Evolutionary conservation across 2,113 vertebrate species (phyloP), one percentile per base, ranked within the genome.

Genomic region (Neotragus pygmaeus): DNA sequence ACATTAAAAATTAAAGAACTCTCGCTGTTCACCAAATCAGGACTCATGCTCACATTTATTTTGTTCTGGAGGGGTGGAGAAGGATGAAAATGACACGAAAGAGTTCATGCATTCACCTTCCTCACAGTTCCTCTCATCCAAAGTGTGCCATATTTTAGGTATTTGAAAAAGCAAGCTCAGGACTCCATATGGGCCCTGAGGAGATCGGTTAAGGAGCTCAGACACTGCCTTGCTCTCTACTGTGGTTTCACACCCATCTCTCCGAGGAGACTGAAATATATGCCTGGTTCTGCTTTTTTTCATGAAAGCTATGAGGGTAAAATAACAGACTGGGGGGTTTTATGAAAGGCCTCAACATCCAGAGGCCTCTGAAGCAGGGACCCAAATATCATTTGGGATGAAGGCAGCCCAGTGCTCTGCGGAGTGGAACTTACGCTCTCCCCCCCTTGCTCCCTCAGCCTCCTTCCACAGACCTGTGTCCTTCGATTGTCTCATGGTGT

Each of bases 1-100:
- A 93, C 91, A 66, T 96, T 93, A 95, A 94, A 94, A 97, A 87
- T 64, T 83, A 93, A 97, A 80, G 9, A 57, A 55, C 47, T 95
- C n/a, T 62, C 15, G 1, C 33, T 11, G 66, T 78, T 93, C 64
- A 95, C 64, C 58, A 45, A 58, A 53, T 55, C 19, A 43, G 55
- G 57, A 95, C 47, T 95, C 51, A 33, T 1, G 19, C 33, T 86
- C 57, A 57, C 82, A 57, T 95, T 88, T 92, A 28, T 30, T 88
- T 91, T 57, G 23, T 73, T 90, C 39, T 88, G 21, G 17, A 53
- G 43, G 13, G 10, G 25, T 17, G 3, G 21, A 28, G 2, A 8
- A 33, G 23, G 36, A 17, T 21, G 33, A 78, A 45, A 28, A 62
- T 3, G 14, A 45, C 49, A 25, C 4, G 15, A 3, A 85, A 94